Conservation (phyloP, 2,797 vertebrate species). For the Helarctos malayanus region DNA sequence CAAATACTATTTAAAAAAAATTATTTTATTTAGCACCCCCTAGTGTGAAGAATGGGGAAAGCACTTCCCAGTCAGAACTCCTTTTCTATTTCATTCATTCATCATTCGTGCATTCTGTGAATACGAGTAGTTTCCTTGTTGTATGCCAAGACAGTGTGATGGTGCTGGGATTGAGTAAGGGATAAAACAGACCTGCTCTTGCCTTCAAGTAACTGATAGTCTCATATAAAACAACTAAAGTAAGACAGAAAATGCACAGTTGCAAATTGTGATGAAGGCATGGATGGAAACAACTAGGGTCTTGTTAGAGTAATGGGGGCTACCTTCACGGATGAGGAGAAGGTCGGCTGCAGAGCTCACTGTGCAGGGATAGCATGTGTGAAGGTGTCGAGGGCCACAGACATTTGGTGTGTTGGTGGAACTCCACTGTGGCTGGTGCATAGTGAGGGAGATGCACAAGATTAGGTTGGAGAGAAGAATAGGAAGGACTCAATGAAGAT, state of each 20-base stretch:
- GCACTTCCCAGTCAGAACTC: background rate
- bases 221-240: background rate
- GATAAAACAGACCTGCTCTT: background rate
- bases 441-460: too few species aligned
- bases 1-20: background rate
- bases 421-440: background rate
- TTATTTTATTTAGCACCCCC: conserved; percentile 73
- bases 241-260: background rate
- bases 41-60: conserved; percentile 73
- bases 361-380: fast-evolving
- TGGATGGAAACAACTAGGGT: background rate
- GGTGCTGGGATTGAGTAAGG: background rate
- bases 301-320: background rate
- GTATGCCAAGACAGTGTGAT: background rate
- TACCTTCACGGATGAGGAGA: background rate
- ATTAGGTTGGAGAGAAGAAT: background rate
- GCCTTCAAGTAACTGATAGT: background rate
- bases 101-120: background rate
- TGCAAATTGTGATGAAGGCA: background rate
- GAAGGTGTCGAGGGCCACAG: background rate
- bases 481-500: background rate
- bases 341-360: background rate
- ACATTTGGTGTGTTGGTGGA: background rate
- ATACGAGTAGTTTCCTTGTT: background rate
- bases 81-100: conserved; percentile 6